Conservation (phyloP, 2,797 vertebrate genomes). For the Gallinago stenura region DNA sequence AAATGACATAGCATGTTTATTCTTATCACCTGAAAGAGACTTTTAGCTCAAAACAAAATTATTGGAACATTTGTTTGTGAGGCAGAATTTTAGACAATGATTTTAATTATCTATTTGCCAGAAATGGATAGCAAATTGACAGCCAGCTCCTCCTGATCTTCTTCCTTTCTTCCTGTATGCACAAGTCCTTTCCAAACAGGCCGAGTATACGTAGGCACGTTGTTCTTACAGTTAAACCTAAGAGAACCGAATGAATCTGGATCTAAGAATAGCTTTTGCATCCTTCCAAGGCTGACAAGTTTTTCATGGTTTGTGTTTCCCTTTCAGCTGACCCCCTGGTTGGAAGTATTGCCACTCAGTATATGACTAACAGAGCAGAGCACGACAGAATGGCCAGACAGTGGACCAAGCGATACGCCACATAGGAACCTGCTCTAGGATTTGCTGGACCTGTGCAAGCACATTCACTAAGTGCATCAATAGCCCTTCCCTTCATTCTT, state of each 20-base stretch:
- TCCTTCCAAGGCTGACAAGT: not conserved
- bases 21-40: not conserved
- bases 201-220: not conserved
- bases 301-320: slow-evolving; percentile 66
- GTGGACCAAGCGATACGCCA: slow-evolving; percentile 88
- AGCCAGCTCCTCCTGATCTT: not conserved
- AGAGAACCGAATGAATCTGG: not conserved
- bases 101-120: not conserved
- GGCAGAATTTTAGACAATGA: not conserved
- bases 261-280: not conserved
- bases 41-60: not conserved
- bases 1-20: not conserved
- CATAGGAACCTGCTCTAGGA: slow-evolving; percentile 78
- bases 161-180: not conserved
- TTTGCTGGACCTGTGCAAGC: slow-evolving; percentile 90
- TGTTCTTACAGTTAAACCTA: not conserved
- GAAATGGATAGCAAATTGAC: not conserved
- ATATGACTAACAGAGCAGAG: slow-evolving; percentile 88
- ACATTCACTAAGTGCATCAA: slow-evolving; percentile 97
- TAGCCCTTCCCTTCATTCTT: slow-evolving; percentile 80
- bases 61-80: not conserved
- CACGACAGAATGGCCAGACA: slow-evolving; percentile 88
- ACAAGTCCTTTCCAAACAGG: not conserved
- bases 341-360: slow-evolving; percentile 87
- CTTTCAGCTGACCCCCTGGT: slow-evolving; percentile 87